Evolutionary conservation across 2,888 invertebrate species (phyloP).

Genomic region (Philopedon plagiatum): DNA sequence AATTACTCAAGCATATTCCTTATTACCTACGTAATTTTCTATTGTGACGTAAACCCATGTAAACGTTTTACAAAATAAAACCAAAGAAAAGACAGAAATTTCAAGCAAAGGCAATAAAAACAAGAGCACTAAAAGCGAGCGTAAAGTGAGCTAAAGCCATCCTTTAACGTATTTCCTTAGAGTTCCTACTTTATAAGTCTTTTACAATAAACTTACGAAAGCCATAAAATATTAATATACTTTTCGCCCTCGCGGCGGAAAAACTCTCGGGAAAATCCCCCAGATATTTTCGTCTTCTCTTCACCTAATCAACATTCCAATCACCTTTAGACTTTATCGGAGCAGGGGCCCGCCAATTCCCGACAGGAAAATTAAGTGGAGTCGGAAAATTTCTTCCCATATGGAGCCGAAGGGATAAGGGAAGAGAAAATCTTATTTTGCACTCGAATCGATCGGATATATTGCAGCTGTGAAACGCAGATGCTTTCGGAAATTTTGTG

Average conservation of each 20-base stretch:
- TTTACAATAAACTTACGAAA: constrained; percentile 62
- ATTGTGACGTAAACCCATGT: constrained; percentile 26
- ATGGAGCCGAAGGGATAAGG: constrained; percentile 55
- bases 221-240: constrained; percentile 63
- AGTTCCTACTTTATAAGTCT: constrained; percentile 61
- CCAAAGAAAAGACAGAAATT: constrained; percentile 12
- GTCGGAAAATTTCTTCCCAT: constrained; percentile 65
- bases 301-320: constrained; percentile 69
- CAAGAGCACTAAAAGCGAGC: constrained; percentile 57
- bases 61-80: constrained; percentile 31
- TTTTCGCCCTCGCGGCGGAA: constrained; percentile 49
- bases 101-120: constrained; percentile 57
- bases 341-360: constrained; percentile 64
- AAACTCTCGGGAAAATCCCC: constrained; percentile 44
- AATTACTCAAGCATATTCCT: no score
- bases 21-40: not conserved
- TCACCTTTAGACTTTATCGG: constrained; percentile 68
- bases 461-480: constrained; percentile 54
- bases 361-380: constrained; percentile 68
- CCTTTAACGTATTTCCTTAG: constrained; percentile 55
- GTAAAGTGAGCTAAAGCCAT: constrained; percentile 58
- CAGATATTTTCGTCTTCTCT: constrained; percentile 60
- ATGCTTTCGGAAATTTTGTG: constrained; percentile 41
- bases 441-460: constrained; percentile 63
- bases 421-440: constrained; percentile 64